phyloP scores from a whole-genome alignment of 2,888 invertebrate species.

The Cosmorhoe ocellata region DNA sequence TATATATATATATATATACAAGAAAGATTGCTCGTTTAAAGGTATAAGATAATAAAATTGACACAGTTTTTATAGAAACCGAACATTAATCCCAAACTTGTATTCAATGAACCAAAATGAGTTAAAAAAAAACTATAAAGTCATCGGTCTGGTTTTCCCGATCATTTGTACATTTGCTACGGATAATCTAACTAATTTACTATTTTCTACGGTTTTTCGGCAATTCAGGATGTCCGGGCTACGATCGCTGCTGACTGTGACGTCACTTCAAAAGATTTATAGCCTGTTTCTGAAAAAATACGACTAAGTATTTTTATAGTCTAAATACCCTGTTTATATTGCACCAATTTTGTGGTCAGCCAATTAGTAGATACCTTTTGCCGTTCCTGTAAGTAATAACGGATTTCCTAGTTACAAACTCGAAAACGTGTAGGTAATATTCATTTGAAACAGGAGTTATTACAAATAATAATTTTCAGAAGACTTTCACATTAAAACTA shows the following conservation, averaged over 20 bases:
- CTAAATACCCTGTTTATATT: not conserved
- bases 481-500: slow-evolving; percentile 14
- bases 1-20: too few species aligned
- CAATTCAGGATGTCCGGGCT: slow-evolving; percentile 19
- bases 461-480: slow-evolving; percentile 5
- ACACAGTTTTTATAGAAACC: too few species aligned
- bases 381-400: not conserved
- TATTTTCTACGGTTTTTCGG: slow-evolving; percentile 20
- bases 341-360: slow-evolving; percentile 8
- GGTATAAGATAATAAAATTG: too few species aligned
- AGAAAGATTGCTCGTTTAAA: too few species aligned
- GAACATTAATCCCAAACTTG: too few species aligned
- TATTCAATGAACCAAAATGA: slow-evolving; percentile 11
- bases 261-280: slow-evolving; percentile 1
- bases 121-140: slow-evolving; percentile 5
- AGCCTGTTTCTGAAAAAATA: slow-evolving; percentile 1
- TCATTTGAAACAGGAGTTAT: not conserved
- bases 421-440: too few species aligned
- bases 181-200: slow-evolving; percentile 49
- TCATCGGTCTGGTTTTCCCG: slow-evolving; percentile 47
- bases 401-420: slow-evolving; percentile 10
- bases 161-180: slow-evolving; percentile 53
- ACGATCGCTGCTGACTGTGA: not conserved
- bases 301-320: not conserved
- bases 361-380: not conserved